Evolutionary conservation across 2,797 vertebrate genomes (phyloP), one percentile per base, ranked within the genome.

Genomic region (Siniperca undulata): DNA sequence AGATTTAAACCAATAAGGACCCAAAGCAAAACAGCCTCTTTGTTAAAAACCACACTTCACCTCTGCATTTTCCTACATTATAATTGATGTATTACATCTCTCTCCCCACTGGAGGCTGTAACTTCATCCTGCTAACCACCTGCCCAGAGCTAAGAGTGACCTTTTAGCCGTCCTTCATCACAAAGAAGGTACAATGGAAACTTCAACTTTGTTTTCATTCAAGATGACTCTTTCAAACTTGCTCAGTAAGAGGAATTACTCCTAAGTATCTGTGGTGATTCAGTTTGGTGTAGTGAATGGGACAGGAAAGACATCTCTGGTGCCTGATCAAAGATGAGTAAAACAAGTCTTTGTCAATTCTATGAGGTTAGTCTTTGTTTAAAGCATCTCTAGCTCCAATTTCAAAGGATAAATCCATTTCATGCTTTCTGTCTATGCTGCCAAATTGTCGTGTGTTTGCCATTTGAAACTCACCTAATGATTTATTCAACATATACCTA

Each of bases 131-230:
- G 0, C 53, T 60, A 42, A 42, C 64, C 67, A 36, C 58, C 64
- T 17, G 85, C 91, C 80, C 55, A 22, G 38, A 80, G 92, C 85
- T 79, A 62, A 38, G 74, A 16, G 24, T 83, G 70, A 89, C 77
- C 88, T 80, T 83, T 84, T 69, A 61, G 71, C 77, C 83, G 79
- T 64, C 20, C 56, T 62, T 67, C 55, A 17, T 80, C 60, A 81
- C 72, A 84, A 67, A 70, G 64, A 77, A 38, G 4, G 40, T 27
- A 69, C 70, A 83, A 86, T 85, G 61, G 69, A 81, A 58, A 74
- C 77, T 38, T 81, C 10, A 20, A 27, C 70, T 79, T 36, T 58
- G 22, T 72, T 85, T 75, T 85, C 44, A 77, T 58, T 24, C 17
- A 77, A 50, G 70, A 0, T 53, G 46, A 62, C 22, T 61, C 53